These are phyloP conservation scores for Amphiprion clarkii DNA, from an alignment of 2,797 vertebrate genomes.

Conservation along the genomic window DNA sequence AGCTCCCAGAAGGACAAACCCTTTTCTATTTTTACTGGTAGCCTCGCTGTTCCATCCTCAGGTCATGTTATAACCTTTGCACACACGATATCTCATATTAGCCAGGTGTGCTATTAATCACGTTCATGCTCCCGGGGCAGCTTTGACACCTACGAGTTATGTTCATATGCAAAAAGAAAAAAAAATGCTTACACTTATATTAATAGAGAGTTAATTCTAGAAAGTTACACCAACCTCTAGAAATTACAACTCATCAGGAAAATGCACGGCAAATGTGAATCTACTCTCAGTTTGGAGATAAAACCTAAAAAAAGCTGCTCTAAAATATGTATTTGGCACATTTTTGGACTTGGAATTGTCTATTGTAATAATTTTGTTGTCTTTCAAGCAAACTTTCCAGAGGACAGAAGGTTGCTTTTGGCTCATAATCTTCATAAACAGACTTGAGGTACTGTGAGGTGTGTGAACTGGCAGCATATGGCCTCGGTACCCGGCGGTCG, in stretches of 20 bases:
- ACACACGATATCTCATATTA: constrained; percentile 8
- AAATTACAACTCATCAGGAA: background rate
- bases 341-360: background rate
- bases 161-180: constrained; percentile 14
- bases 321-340: background rate
- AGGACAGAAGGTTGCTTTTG: constrained; percentile 43
- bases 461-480: constrained; percentile 64
- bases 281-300: background rate
- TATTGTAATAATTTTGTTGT: constrained; percentile 22
- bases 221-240: too few species aligned
- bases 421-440: constrained; percentile 28
- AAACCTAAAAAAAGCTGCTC: constrained; percentile 1
- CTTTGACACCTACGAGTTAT: background rate
- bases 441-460: constrained; percentile 46
- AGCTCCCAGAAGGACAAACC: constrained; percentile 17
- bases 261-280: background rate
- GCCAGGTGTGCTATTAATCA: constrained; percentile 15
- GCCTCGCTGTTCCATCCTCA: too few species aligned
- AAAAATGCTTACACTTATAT: background rate
- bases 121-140: background rate
- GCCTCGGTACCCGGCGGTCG: constrained; percentile 45
- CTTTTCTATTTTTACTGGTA: too few species aligned
- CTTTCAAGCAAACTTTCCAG: constrained; percentile 22
- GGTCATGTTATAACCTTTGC: too few species aligned
- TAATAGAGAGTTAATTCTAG: too few species aligned